Evolutionary conservation across 2,113 vertebrate species (phyloP).

Genomic region (Ailuropoda melanoleuca): DNA sequence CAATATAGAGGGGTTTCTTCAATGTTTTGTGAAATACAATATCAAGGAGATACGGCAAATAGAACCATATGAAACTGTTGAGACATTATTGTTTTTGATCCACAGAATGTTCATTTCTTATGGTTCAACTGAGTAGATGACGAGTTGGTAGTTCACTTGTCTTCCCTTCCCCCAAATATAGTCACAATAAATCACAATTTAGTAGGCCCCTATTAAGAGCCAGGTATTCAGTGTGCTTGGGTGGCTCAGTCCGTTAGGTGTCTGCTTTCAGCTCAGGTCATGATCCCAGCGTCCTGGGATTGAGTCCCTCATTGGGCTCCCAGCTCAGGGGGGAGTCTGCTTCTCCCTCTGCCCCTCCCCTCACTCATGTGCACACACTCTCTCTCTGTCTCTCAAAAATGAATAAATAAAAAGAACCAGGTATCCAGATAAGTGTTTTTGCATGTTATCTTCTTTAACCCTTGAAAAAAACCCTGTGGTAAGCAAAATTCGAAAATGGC

Average conservation of each 20-base stretch:
- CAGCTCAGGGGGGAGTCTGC: too few relatives aligned
- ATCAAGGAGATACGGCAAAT: background rate
- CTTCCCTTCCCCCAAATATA: background rate
- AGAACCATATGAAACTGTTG: background rate
- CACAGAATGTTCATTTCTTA: background rate
- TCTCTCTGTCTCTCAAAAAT: too few relatives aligned
- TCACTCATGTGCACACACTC: too few relatives aligned
- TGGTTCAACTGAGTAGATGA: background rate
- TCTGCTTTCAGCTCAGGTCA: too few relatives aligned
- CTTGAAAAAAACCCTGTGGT: background rate
- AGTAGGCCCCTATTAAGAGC: background rate
- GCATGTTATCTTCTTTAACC: background rate
- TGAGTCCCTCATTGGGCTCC: too few relatives aligned
- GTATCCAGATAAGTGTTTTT: background rate
- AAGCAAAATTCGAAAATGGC: background rate
- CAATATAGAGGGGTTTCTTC: background rate
- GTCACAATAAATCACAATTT: background rate
- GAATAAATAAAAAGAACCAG: background rate
- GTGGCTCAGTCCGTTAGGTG: too few relatives aligned
- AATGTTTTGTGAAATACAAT: background rate
- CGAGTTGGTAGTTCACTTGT: background rate
- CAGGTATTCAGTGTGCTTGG: background rate
- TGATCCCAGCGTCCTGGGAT: too few relatives aligned
- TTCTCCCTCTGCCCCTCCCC: too few relatives aligned
- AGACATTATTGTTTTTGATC: background rate